These are phyloP conservation scores for Lymantria dispar DNA, from an alignment of 2,888 invertebrate genomes.

Conservation along the genomic window DNA sequence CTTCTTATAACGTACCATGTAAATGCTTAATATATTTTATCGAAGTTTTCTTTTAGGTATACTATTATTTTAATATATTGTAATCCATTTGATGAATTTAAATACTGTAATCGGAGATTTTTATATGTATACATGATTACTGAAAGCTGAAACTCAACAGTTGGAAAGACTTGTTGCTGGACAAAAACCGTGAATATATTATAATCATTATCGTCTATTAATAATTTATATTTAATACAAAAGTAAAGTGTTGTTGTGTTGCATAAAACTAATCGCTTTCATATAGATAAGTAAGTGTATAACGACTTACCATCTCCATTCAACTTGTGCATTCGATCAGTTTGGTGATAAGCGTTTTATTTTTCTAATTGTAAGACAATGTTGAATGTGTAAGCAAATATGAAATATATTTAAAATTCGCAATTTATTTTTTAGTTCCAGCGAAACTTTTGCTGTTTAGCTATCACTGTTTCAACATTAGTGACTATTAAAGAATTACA, in stretches of 20 bases:
- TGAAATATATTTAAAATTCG: too few species aligned
- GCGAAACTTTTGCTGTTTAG: too few species aligned
- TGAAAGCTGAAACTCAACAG: conserved; percentile 65
- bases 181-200: conserved; percentile 52
- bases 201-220: conserved; percentile 24
- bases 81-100: conserved; percentile 1
- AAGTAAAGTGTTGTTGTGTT: neutral
- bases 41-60: neutral
- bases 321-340: too few species aligned
- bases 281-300: too few species aligned
- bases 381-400: too few species aligned
- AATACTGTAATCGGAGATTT: conserved; percentile 19
- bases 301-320: too few species aligned
- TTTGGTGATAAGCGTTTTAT: too few species aligned
- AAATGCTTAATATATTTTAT: neutral
- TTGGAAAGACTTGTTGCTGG: conserved; percentile 74
- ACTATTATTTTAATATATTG: neutral
- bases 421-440: too few species aligned
- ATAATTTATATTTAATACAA: neutral
- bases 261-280: too few species aligned
- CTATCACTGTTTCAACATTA: too few species aligned
- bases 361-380: too few species aligned
- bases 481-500: too few species aligned
- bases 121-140: conserved; percentile 22
- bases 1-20: neutral